phyloP scores from a whole-genome alignment of 2,797 vertebrate genomes.

The Okamejei kenojei region DNA sequence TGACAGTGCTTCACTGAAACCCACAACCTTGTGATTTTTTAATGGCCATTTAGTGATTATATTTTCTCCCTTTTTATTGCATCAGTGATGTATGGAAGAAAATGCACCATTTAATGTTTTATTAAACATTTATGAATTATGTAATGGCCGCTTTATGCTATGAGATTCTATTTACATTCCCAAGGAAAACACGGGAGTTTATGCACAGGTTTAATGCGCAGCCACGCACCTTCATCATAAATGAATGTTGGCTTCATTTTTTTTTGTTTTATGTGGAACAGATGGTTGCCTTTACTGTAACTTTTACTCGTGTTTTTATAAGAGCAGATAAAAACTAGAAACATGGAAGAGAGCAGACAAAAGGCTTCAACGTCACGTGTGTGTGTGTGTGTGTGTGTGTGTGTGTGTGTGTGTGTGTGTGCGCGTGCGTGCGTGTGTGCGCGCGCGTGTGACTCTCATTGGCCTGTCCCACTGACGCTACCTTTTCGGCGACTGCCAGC shows the following conservation, averaged over 20 bases:
- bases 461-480: too few species aligned
- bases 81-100: background rate
- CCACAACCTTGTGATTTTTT: background rate
- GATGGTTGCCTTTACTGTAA: background rate
- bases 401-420: too few species aligned
- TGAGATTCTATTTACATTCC: background rate
- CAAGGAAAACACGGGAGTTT: background rate
- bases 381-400: too few species aligned
- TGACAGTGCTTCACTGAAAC: background rate
- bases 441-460: too few species aligned
- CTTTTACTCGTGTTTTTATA: background rate
- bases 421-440: too few species aligned
- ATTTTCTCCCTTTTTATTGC: background rate
- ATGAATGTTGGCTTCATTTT: background rate
- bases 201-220: background rate
- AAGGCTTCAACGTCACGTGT: background rate
- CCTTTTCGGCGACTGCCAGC: too few species aligned
- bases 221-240: background rate
- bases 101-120: background rate
- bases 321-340: background rate
- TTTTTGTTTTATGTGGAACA: background rate
- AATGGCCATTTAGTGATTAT: background rate
- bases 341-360: background rate
- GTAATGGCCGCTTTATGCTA: background rate
- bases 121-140: slow-evolving; percentile 11